These are phyloP conservation scores for Distichodus sexfasciatus DNA, from an alignment of 2,797 vertebrate species.

Conservation along the genomic window DNA sequence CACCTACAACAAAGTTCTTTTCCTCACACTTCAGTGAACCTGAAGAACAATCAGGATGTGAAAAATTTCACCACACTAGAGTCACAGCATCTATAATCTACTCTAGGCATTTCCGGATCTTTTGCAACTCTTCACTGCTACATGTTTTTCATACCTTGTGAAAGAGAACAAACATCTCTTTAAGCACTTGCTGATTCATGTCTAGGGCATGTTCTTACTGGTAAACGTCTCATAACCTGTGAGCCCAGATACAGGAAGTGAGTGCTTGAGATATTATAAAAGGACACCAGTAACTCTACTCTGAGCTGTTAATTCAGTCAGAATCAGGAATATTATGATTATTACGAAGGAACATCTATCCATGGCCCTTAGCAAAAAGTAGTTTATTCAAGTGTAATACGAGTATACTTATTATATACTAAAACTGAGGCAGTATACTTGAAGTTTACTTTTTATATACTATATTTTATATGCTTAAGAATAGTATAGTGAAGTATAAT, in stretches of 20 bases:
- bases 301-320: too few relatives aligned
- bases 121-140: constrained; percentile 46
- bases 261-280: too few relatives aligned
- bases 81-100: background rate
- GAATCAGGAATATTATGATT: too few relatives aligned
- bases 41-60: background rate
- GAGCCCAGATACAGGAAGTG: background rate
- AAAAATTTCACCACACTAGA: background rate
- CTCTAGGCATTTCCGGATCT: constrained; percentile 37
- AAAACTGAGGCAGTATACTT: too few relatives aligned
- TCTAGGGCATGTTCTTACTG: constrained; percentile 27
- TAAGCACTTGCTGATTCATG: constrained; percentile 14
- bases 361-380: too few relatives aligned
- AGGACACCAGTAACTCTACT: too few relatives aligned
- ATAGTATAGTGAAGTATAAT: too few relatives aligned
- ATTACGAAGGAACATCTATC: too few relatives aligned
- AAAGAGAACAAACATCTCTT: constrained; percentile 19
- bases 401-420: too few relatives aligned
- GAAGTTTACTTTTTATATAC: too few relatives aligned
- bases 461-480: too few relatives aligned
- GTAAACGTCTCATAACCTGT: background rate
- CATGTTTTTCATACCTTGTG: constrained; percentile 15
- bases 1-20: background rate
- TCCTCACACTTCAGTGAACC: background rate
- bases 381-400: too few relatives aligned